phyloP scores from a whole-genome alignment of 2,888 invertebrate genomes.

The Brachypterus glaber region DNA sequence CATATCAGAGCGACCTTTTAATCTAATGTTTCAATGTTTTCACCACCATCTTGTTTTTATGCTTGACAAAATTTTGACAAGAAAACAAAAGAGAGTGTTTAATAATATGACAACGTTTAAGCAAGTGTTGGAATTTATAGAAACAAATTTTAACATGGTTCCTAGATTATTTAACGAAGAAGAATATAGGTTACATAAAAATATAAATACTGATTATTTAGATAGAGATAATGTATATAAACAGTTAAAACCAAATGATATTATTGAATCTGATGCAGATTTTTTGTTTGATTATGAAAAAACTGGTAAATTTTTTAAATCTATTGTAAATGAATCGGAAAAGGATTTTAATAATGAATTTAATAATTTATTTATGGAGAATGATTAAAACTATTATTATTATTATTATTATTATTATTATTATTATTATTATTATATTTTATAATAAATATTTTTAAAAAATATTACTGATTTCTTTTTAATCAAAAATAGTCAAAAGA shows the following conservation, averaged over 20 bases:
- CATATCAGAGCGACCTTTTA: conserved; percentile 46
- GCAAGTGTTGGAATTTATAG: conserved; percentile 61
- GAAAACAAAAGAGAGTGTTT: conserved; percentile 63
- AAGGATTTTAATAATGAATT: too few relatives aligned
- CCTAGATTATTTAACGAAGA: conserved; percentile 34
- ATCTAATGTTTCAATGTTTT: conserved; percentile 69
- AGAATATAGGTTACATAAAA: conserved; percentile 24
- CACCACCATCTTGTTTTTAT: conserved; percentile 96
- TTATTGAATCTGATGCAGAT: conserved; percentile 9
- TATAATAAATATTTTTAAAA: neutral
- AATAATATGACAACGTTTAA: conserved; percentile 63
- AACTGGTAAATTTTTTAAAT: conserved; percentile 34
- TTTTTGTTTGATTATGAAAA: conserved; percentile 18
- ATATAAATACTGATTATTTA: conserved; percentile 27
- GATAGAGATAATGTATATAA: conserved; percentile 25
- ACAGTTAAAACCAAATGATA: conserved; percentile 21
- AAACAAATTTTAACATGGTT: conserved; percentile 46
- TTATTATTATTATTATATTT: neutral
- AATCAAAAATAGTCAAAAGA: too few relatives aligned
- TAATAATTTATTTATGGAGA: conserved; percentile 32
- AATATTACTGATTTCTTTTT: too few relatives aligned
- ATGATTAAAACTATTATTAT: conserved; percentile 20
- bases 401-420: neutral
- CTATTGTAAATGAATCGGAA: conserved; percentile 21
- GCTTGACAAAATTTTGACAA: conserved; percentile 73